A percentile compares a stretch with the other conserved stretches of the same genome.
phyloP scores from a whole-genome alignment of 2,888 invertebrate species.

The Alcis repandata region DNA sequence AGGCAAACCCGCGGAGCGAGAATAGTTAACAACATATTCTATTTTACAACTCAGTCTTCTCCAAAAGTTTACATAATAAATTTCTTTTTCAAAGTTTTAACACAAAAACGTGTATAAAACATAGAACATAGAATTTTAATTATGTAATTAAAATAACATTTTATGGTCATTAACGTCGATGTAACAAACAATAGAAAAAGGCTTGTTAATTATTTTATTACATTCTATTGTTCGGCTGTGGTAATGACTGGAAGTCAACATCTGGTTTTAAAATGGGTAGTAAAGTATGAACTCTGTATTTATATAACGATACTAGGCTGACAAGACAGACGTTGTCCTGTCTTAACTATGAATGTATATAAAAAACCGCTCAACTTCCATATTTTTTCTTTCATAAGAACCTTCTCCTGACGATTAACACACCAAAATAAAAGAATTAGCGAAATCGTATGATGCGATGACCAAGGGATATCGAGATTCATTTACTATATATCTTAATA shows the following conservation, averaged over 20 bases:
- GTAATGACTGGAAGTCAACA: conserved; percentile 26
- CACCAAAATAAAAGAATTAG: no score
- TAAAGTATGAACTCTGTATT: no score
- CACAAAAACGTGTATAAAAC: conserved; percentile 8
- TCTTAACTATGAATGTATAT: no score
- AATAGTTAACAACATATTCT: neutral
- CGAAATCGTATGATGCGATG: no score
- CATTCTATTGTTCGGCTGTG: conserved; percentile 51
- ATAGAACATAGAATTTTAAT: conserved; percentile 38
- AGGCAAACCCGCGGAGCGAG: neutral
- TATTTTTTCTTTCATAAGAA: no score
- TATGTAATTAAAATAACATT: conserved; percentile 50
- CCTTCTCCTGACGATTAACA: no score
- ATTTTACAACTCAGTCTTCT: neutral
- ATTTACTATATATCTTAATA: no score
- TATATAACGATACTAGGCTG: no score
- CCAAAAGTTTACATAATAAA: conserved; percentile 28
- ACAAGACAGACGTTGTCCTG: no score
- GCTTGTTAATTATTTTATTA: conserved; percentile 56
- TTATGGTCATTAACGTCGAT: conserved; percentile 53
- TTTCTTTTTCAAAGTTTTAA: conserved; percentile 21
- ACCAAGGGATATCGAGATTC: no score
- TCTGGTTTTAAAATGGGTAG: conserved; percentile 10
- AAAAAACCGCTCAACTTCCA: no score
- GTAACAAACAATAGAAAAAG: conserved; percentile 53